Conservation (phyloP, 1,140 invertebrate genomes). For the Trichonephila clavipes region DNA sequence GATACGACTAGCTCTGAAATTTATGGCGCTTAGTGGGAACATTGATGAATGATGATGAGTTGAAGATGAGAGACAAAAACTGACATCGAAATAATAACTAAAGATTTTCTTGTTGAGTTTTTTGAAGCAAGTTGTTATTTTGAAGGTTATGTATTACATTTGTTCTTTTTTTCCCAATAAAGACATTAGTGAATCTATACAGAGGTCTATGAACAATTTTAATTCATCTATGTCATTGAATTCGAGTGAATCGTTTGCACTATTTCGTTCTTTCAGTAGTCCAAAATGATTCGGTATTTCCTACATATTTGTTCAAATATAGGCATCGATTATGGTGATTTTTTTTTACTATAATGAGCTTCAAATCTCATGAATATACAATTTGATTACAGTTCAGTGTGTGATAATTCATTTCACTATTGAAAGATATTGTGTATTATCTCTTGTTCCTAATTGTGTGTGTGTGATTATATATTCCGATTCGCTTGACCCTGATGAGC, state of each 20-base stretch:
- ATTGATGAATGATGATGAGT: constrained; percentile 41
- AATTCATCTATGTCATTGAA: neutral
- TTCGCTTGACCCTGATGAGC: neutral
- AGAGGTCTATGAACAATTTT: no score
- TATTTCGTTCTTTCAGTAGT: no score
- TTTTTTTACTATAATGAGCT: no score
- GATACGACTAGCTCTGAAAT: constrained; percentile 40
- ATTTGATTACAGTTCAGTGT: neutral
- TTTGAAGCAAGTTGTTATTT: neutral
- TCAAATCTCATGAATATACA: neutral
- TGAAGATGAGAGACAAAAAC: constrained; percentile 23
- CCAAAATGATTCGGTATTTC: no score
- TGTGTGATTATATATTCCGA: neutral
- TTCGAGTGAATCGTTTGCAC: neutral
- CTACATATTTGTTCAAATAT: no score
- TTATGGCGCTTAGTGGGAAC: constrained; percentile 12
- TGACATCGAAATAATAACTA: constrained; percentile 26
- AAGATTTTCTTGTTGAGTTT: neutral
- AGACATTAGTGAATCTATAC: neutral
- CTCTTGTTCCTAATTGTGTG: neutral
- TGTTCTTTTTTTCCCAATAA: neutral
- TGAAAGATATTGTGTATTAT: neutral
- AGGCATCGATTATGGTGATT: no score
- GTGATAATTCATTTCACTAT: neutral
- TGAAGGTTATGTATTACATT: neutral